Conservation (phyloP, 1,140 invertebrate species). For the Leucophenga varia region DNA sequence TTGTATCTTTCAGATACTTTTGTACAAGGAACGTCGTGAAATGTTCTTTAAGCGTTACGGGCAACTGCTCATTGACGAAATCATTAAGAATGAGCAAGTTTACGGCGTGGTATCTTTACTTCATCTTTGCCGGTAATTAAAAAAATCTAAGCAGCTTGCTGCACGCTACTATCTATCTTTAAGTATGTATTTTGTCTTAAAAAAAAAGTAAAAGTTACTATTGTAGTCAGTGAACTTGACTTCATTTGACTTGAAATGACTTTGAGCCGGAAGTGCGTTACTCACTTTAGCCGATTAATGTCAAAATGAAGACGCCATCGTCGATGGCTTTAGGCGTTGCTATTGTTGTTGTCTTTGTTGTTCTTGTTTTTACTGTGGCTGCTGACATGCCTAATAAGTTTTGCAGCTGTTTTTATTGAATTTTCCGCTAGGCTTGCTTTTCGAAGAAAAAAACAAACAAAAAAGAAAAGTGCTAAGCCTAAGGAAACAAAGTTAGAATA, state of each 20-base stretch:
- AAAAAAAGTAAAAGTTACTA: no score
- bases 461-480: no score
- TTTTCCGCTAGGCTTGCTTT: no score
- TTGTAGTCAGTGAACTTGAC: no score
- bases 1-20: conserved; percentile 42
- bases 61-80: conserved; percentile 63
- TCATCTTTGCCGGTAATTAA: conserved; percentile 61
- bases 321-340: conserved; percentile 13
- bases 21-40: conserved; percentile 58
- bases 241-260: conserved; percentile 17
- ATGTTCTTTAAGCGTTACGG: conserved; percentile 66
- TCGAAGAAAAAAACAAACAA: no score
- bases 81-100: conserved; percentile 58
- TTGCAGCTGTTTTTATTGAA: conserved; percentile 46
- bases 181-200: no score
- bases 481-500: no score
- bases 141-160: conserved; percentile 11
- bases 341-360: background rate
- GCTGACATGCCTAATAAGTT: conserved; percentile 36
- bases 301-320: no score
- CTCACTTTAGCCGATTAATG: conserved; percentile 1
- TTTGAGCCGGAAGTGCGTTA: conserved; percentile 12
- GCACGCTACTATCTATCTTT: no score
- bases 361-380: no score
- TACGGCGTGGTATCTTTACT: conserved; percentile 59